These are phyloP conservation scores for Aix galericulata DNA, from an alignment of 2,113 vertebrate genomes.

Conservation along the genomic window DNA sequence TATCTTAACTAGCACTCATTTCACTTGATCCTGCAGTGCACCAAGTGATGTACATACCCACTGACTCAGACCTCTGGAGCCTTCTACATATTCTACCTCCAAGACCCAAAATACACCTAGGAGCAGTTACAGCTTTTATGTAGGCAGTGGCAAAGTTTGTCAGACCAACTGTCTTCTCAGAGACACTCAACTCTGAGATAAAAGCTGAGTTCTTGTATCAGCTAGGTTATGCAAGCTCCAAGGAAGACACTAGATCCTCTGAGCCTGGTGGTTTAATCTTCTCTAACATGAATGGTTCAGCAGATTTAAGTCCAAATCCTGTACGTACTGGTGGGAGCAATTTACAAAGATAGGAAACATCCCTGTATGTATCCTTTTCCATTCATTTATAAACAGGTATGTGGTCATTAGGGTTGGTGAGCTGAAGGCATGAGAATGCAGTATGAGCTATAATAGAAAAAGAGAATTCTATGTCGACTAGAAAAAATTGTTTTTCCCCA, in stretches of 20 bases:
- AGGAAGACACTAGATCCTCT: not conserved
- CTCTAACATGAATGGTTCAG: not conserved
- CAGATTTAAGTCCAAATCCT: not conserved
- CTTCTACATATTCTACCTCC: fast-evolving
- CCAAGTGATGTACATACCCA: not conserved
- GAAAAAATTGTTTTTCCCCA: not conserved
- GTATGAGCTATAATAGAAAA: not conserved
- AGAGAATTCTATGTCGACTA: not conserved
- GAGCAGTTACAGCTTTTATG: not conserved
- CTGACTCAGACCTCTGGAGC: not conserved
- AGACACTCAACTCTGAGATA: not conserved
- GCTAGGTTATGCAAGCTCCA: not conserved
- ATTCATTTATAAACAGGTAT: not conserved
- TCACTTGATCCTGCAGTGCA: not conserved
- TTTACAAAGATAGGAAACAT: not conserved
- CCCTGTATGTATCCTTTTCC: not conserved
- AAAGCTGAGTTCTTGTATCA: not conserved
- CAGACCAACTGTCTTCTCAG: not conserved
- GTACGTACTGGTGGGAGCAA: not conserved
- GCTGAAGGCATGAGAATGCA: not conserved
- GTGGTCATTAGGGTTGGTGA: not conserved
- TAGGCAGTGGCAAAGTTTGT: not conserved
- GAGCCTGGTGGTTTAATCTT: not conserved
- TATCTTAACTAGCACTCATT: not conserved
- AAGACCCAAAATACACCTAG: not conserved